Percentiles rank a stretch among this genome's conserved stretches.
Evolutionary conservation across 2,888 invertebrate genomes (phyloP).

Genomic region (Trissoscelio sp.): DNA sequence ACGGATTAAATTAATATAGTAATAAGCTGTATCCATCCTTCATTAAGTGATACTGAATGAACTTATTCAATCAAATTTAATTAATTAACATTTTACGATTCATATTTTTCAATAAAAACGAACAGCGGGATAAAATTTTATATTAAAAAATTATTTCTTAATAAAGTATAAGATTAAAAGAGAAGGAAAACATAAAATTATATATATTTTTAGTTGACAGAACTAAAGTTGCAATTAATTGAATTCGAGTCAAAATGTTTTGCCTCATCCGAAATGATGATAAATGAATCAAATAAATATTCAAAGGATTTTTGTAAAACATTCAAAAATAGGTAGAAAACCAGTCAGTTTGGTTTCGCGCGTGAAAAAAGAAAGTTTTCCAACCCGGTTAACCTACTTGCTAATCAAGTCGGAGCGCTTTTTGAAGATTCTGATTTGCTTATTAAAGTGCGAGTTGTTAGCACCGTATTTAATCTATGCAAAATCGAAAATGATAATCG

Average conservation of each 20-base stretch:
- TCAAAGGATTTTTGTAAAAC: background rate
- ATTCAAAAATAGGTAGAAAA: conserved; percentile 38
- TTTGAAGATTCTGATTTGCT: conserved; percentile 57
- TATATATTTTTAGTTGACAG: too few relatives aligned
- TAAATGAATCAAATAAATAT: background rate
- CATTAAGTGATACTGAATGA: too few relatives aligned
- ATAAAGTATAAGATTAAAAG: too few relatives aligned
- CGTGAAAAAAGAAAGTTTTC: conserved; percentile 50
- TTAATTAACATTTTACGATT: too few relatives aligned
- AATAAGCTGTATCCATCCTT: background rate
- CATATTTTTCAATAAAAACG: too few relatives aligned
- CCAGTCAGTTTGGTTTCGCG: conserved; percentile 30
- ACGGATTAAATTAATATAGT: background rate
- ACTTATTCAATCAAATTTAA: too few relatives aligned
- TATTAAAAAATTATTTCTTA: too few relatives aligned
- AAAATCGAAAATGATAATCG: conserved; percentile 48
- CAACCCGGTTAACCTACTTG: conserved; percentile 54
- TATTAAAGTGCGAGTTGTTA: conserved; percentile 35
- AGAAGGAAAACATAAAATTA: too few relatives aligned
- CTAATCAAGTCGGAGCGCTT: conserved; percentile 39
- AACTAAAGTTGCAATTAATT: too few relatives aligned
- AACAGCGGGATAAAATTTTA: too few relatives aligned
- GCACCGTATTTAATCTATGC: conserved; percentile 27
- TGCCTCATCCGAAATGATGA: too few relatives aligned
- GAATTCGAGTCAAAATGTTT: background rate